phyloP scores from a whole-genome alignment of 2,888 invertebrate species.

The Drosophila imparisetae region DNA sequence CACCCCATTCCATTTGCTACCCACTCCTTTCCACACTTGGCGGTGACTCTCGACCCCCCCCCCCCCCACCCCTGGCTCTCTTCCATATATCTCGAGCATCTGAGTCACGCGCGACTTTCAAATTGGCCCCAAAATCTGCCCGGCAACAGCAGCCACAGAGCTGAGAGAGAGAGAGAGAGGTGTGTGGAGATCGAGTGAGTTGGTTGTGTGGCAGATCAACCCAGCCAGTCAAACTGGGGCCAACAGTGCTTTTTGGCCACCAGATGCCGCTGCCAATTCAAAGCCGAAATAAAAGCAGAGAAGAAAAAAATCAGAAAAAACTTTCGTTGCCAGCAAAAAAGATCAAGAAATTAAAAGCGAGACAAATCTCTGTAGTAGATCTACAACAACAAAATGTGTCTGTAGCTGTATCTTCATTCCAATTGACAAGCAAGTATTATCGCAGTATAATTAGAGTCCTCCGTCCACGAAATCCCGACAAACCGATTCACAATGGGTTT shows the following conservation, averaged over 20 bases:
- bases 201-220: constrained; percentile 27
- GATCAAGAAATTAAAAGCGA: constrained; percentile 19
- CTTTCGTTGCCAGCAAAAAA: constrained; percentile 53
- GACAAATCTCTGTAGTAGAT: constrained; percentile 9
- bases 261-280: constrained; percentile 29
- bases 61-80: background rate
- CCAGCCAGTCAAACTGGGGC: constrained; percentile 32
- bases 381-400: background rate
- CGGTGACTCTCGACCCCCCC: background rate
- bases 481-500: constrained; percentile 12
- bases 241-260: constrained; percentile 24
- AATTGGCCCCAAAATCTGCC: constrained; percentile 68
- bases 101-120: constrained; percentile 74
- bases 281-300: background rate
- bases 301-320: constrained; percentile 31
- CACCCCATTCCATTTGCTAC: background rate
- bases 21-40: background rate
- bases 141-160: constrained; percentile 57
- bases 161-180: background rate
- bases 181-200: background rate
- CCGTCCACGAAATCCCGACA: constrained; percentile 36
- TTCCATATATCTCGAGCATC: constrained; percentile 27
- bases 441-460: constrained; percentile 43
- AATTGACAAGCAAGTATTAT: constrained; percentile 46
- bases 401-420: constrained; percentile 18